Base-by-base conservation (phyloP, 2,113 vertebrate genomes). In the Arenaria interpres region DNA sequence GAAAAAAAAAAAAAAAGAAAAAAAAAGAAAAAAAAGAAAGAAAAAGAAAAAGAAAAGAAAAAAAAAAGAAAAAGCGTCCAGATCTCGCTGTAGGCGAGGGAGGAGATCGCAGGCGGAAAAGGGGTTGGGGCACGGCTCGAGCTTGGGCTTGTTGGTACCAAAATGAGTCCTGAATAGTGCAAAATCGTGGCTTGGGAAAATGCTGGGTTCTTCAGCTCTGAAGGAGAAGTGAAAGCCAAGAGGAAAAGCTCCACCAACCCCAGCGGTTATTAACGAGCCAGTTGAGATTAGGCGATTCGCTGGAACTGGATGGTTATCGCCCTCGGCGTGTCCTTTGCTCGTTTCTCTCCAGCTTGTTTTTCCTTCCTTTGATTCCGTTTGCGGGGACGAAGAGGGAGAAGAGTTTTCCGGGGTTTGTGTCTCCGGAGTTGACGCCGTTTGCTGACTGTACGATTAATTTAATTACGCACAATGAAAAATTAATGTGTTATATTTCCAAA, bases 101-200 rank as follows among this genome's bases (percentile, higher is more conserved):
- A 66, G 41, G 9, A 62, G 28, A 14, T 62, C 2, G 1, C 33
- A 74, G 21, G 30, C 0, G 0, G 45, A n/a, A 33, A 32, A 75
- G 33, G 23, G 51, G 57, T 90, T 56, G 50, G 37, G 30, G 63
- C 37, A 22, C 1, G 2, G 48, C 53, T 76, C 28, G 10, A 18
- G 18, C 19, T 81, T 0, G 2, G 50, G 56, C 25, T 90, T 63
- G 39, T 24, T 63, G 76, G 27, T 87, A 46, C 37, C 71, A 46
- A 88, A 92, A 83, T 6, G 25, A 30, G 43, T 64, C 39, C 27
- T 4, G 7, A 88, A 83, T 25, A 63, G 46, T 25, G n/a, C 80
- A 67, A 48, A 84, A 62, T 50, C 62, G 19, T 71, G 57, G 45
- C 54, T 66, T 35, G 59, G 54, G 76, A 45, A 73, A 83, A 63